Evolutionary conservation across 2,113 vertebrate genomes (phyloP).

Genomic region (Aleadryas rufinucha): DNA sequence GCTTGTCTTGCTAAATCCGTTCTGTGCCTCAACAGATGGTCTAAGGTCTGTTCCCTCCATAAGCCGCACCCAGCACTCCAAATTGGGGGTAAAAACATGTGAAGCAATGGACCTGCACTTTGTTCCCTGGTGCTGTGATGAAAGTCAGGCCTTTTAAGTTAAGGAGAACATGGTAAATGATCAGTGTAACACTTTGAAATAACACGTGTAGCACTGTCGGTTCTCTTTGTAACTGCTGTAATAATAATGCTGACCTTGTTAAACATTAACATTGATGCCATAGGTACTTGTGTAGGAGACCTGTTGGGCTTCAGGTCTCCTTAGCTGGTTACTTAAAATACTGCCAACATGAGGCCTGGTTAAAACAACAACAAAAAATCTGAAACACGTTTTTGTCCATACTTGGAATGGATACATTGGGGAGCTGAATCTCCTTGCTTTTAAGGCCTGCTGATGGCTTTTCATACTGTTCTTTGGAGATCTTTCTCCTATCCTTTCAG

Average conservation of each 20-base stretch:
- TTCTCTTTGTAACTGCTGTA: not conserved
- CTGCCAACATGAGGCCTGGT: not conserved
- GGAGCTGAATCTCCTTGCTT: not conserved
- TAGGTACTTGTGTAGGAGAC: not conserved
- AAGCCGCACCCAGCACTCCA: not conserved
- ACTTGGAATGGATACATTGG: not conserved
- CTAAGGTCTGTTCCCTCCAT: not conserved
- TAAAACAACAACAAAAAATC: not conserved
- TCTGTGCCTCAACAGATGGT: slow-evolving; percentile 38
- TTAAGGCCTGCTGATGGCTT: not conserved
- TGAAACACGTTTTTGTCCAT: not conserved
- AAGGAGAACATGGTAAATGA: not conserved
- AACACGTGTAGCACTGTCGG: not conserved
- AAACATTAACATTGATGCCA: not conserved
- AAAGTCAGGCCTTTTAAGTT: not conserved
- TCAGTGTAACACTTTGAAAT: not conserved
- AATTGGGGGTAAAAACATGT: not conserved
- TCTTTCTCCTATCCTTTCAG: not conserved
- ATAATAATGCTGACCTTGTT: not conserved
- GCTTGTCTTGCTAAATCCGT: slow-evolving; percentile 26
- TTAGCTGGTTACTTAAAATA: not conserved
- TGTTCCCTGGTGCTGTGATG: not conserved
- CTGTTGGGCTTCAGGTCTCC: not conserved
- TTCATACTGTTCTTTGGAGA: not conserved
- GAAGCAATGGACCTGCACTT: not conserved